Base-by-base conservation (phyloP, 2,797 vertebrate genomes). In the Esox lucius region DNA sequence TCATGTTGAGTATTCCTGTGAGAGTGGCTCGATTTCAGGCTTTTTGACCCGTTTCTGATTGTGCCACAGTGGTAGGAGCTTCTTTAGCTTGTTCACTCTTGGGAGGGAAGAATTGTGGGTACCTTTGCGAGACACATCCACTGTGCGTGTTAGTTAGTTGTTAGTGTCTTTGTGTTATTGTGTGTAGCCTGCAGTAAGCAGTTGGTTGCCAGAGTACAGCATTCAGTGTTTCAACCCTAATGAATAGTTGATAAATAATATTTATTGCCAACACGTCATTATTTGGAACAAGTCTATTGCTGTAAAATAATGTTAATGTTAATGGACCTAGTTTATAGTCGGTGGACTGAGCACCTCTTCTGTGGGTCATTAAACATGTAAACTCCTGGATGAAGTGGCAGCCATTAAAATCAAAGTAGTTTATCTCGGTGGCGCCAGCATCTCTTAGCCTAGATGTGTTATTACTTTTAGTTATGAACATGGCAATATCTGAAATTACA, bases 261-360 rank as follows among this genome's bases (percentile, higher is more conserved):
- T 80, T 78, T 71, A 66, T 49, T 73, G 72, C 81, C 75, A 72
- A 80, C 65, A 74, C 78, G 74, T 74, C 51, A 12, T 61, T 59
- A n/a, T 67, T 28, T 39, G 5, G 75, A 75, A 56, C 39, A 73
- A 68, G 61, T 46, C 73, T 69, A 68, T 74, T 46, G n/a, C 67
- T 22, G 67, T 46, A 73, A 74, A 81, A 77, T 82, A 13, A 84
- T 71, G 76, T 65, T 28, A n/a, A 76, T 85, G 79, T 82, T 66
- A 66, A 65, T 49, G 42, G 53, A 13, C 72, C 70, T 81, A 4
- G 70, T 90, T 87, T 76, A 75, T 86, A 87, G 89, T 89, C 84
- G 73, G 75, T 80, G 74, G 75, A 82, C 72, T 85, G 79, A 86
- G 86, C 77, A 78, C 39, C 13, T 15, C 68, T 48, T 69, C 19